A percentile compares a stretch with the other conserved stretches of the same genome.
phyloP scores from a whole-genome alignment of 2,797 vertebrate genomes.

The Cryptoblepharus egeriae region DNA sequence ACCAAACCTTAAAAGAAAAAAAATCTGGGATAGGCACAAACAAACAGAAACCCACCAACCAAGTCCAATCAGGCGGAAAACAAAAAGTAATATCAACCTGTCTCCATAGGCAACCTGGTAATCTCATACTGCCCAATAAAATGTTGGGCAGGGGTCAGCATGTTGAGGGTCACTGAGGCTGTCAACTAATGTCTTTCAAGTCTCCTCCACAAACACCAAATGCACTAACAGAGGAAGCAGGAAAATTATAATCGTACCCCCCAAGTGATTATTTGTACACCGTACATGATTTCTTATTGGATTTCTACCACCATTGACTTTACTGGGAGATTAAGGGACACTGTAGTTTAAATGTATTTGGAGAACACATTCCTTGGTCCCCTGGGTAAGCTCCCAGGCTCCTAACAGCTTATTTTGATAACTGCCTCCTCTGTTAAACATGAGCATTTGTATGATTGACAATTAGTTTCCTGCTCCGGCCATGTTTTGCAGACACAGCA shows the following conservation, averaged over 20 bases:
- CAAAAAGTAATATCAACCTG: no score
- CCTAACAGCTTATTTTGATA: slow-evolving; percentile 20
- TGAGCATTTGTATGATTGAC: slow-evolving; percentile 19
- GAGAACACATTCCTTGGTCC: not conserved
- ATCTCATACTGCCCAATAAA: no score
- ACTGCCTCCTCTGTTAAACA: slow-evolving; percentile 5
- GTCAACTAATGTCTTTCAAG: no score
- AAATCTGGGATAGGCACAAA: no score
- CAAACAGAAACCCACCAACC: no score
- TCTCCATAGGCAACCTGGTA: no score
- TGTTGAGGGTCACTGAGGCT: no score
- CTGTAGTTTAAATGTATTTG: not conserved
- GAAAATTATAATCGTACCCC: not conserved
- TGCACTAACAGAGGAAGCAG: not conserved
- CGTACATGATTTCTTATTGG: not conserved
- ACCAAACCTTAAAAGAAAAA: no score
- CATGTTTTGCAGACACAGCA: slow-evolving; percentile 35
- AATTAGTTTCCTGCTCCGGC: slow-evolving; percentile 19
- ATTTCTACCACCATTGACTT: not conserved
- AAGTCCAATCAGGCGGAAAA: no score
- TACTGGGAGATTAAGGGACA: not conserved
- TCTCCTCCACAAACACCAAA: no score
- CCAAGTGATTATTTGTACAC: not conserved
- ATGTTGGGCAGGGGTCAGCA: no score
- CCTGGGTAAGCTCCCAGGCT: not conserved